A percentile compares a stretch with the other conserved stretches of the same genome.
Evolutionary conservation across 2,888 invertebrate genomes (phyloP).

Genomic region (Ichneumoninae sp.): DNA sequence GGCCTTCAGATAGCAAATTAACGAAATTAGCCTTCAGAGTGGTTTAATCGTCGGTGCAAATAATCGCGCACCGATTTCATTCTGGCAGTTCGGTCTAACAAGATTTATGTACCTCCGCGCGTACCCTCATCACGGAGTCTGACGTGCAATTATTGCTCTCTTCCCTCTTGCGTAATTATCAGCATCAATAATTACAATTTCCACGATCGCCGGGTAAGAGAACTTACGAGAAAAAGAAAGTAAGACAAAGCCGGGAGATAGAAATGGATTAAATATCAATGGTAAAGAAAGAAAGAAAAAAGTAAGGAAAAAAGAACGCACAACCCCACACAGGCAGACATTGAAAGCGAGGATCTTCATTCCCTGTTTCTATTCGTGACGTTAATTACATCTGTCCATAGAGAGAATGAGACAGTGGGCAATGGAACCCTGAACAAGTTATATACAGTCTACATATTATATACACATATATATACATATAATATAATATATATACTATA

Average conservation of each 20-base stretch:
- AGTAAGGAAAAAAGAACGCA: background rate
- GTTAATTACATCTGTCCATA: constrained; percentile 80
- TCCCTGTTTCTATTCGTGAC: constrained; percentile 74
- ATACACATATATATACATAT: background rate
- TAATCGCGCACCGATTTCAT: background rate
- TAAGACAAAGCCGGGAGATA: background rate
- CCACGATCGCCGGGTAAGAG: background rate
- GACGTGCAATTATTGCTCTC: constrained; percentile 22
- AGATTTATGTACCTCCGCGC: constrained; percentile 11
- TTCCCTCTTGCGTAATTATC: constrained; percentile 18
- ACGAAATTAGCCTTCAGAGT: background rate
- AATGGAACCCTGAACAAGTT: constrained; percentile 25
- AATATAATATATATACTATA: background rate
- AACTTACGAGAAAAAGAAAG: background rate
- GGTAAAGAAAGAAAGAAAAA: background rate
- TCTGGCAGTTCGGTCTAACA: constrained; percentile 8
- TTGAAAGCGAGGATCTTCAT: constrained; percentile 59
- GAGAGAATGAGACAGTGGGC: constrained; percentile 53
- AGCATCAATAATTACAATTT: constrained; percentile 35
- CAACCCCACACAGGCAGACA: background rate
- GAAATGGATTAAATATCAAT: constrained; percentile 18
- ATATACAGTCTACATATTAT: background rate
- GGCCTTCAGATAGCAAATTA: background rate
- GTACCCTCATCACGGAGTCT: background rate
- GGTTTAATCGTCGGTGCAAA: background rate